These are phyloP conservation scores for Mellilla xanthometata DNA, from an alignment of 2,888 invertebrate genomes.

Conservation along the genomic window DNA sequence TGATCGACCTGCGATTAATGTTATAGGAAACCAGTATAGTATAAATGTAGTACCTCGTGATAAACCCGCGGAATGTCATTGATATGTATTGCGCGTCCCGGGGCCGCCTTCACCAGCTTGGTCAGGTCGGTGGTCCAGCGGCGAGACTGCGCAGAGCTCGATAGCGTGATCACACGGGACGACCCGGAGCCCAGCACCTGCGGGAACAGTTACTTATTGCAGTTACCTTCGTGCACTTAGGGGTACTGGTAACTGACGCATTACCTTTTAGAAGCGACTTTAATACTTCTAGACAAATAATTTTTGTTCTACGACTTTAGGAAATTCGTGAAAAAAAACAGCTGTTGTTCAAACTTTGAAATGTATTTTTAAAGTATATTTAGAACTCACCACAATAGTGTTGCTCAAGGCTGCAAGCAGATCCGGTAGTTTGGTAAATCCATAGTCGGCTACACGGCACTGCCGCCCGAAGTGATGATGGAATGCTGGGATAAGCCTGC, in stretches of 20 bases:
- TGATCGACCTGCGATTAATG: too few relatives aligned
- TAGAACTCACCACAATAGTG: slow-evolving; percentile 87
- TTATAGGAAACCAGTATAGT: background rate
- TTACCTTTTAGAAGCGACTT: too few relatives aligned
- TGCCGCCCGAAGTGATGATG: slow-evolving; percentile 98
- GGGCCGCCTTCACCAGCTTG: slow-evolving; percentile 91
- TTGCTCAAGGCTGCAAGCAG: slow-evolving; percentile 93
- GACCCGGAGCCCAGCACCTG: slow-evolving; percentile 96
- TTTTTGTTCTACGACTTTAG: too few relatives aligned
- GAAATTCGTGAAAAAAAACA: too few relatives aligned
- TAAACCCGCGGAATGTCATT: slow-evolving; percentile 88
- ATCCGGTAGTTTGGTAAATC: slow-evolving; percentile 96
- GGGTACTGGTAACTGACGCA: too few relatives aligned
- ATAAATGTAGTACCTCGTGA: slow-evolving; percentile 44
- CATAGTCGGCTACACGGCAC: slow-evolving; percentile 97
- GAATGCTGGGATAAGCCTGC: slow-evolving; percentile 96
- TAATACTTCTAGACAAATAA: too few relatives aligned
- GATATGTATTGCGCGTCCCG: slow-evolving; percentile 88
- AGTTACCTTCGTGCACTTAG: too few relatives aligned
- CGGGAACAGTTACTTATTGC: background rate
- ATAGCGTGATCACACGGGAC: slow-evolving; percentile 92
- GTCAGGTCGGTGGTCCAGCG: slow-evolving; percentile 96
- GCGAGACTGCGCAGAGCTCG: slow-evolving; percentile 93
- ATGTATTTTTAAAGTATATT: background rate
- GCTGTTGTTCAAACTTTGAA: background rate